Base-by-base conservation (phyloP, 30 jellyfish, hydroid and myxozoan species). In the Aurelia sp. region DNA sequence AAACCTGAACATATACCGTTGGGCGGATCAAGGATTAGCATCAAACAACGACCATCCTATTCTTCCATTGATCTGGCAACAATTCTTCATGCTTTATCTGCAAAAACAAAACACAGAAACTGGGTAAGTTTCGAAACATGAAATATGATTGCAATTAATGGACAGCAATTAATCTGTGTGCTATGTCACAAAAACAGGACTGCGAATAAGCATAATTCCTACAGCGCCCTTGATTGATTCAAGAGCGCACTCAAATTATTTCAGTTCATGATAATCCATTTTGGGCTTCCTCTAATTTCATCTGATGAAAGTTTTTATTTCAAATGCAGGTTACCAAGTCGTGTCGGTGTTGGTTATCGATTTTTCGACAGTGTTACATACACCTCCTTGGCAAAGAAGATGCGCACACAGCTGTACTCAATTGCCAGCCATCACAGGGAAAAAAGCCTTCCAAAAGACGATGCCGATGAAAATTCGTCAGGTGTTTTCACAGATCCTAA, bases 1-100 rank as follows among this genome's bases (percentile, higher is more conserved):
- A 18, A 21, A 68, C 35, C 80, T 93, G 69, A 81, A 84, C 50
- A 93, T 93, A 71, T 93, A 88, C 93, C 61, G 98, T 50, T 93
- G 98, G 98, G 98, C 85, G 2, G 98, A 93, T 19, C 97, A 78
- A 53, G 98, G 97, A 12, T 33, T 93, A 89, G 69, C 88, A 0
- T 83, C 98, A 44, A 87, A 87, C 67, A 22, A 47, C 24, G 95
- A 80, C 52, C 98, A 93, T 86, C 98, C 98, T 20, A 16, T 93
- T 66, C 82, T 93, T 15, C 97, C 98, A 0, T 22, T 93, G 67
- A 93, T 93, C 3, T 93, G 98, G 98, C 98, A 93, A 52, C 90
- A 87, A 81, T 93, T 93, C 68, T 93, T 93, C 75, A 13, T 58
- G 19, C 63, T 93, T 41, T 93, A 72, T 63, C 80, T 93, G 73